These are phyloP conservation scores for Augiades crinisus DNA, from an alignment of 2,888 invertebrate species.

Conservation along the genomic window DNA sequence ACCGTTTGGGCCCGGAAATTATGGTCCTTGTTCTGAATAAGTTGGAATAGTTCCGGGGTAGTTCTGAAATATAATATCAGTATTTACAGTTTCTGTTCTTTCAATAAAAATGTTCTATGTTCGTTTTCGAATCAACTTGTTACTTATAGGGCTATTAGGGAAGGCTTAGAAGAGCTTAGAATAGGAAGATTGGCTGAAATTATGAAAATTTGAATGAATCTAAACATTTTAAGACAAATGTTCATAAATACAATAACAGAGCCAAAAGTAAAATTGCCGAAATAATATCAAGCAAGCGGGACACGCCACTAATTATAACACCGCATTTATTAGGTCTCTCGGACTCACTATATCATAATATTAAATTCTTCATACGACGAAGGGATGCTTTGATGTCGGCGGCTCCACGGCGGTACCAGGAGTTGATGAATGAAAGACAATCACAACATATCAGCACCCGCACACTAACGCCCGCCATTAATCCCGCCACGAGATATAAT, in stretches of 20 bases:
- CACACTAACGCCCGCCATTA: constrained; percentile 7
- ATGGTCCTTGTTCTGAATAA: constrained; percentile 3
- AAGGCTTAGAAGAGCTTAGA: too few relatives aligned
- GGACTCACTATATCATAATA: constrained; percentile 6
- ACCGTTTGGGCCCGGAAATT: constrained; percentile 10
- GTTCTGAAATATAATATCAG: background rate
- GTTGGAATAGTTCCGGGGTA: background rate
- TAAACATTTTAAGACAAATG: too few relatives aligned
- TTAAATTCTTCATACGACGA: background rate
- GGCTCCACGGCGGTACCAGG: background rate
- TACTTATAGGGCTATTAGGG: too few relatives aligned
- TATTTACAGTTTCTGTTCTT: background rate
- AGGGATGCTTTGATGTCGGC: constrained; percentile 1
- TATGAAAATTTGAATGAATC: too few relatives aligned
- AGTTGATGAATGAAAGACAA: constrained; percentile 17
- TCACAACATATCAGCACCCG: constrained; percentile 10
- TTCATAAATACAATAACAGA: too few relatives aligned
- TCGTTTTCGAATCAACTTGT: too few relatives aligned
- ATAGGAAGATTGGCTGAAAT: too few relatives aligned
- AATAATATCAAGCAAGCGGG: too few relatives aligned
- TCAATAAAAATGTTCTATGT: too few relatives aligned
- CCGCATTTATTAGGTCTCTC: background rate
- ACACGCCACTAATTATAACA: background rate
- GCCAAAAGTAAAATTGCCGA: too few relatives aligned
- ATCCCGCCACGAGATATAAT: constrained; percentile 5